Base-by-base conservation (phyloP, 1,140 invertebrate species). In the Olivierus martensii region DNA sequence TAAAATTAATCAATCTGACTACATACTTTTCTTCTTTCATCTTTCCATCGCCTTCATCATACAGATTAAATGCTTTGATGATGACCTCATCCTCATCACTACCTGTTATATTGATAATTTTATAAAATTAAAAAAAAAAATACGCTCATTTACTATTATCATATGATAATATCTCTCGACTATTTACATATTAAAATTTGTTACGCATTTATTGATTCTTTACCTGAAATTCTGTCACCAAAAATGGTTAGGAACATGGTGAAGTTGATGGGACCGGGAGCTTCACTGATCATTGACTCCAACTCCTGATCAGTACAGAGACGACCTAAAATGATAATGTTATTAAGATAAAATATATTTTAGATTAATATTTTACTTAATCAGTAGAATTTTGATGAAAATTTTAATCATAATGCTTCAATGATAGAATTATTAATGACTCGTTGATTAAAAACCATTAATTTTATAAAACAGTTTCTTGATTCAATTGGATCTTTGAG, bases 71-170 rank as follows among this genome's bases (percentile, higher is more conserved):
- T 63, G 92, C 91, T 68, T 83, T 83, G 70, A 89, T 82, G 64
- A 98, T 84, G 62, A 90, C 84, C 49, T 92, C 86, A 67, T 98
- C 93, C 53, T 95, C 89, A 71, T 97, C 93, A 61, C 79, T 74
- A 60, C 77, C 79, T 78, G 46, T 37, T 49, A 45, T 58, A 37
- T 35, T 42, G 48, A 12, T 28, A 28, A n/a, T 18, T 22, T 38
- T 53, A 41, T n/a, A 12, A 12, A 39, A 39, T 39, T 39, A 39
- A 12, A 39, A 39, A 12, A 39, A 17, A 17, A 17, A 39, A 39
- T 39, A 39, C n/a, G n/a, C n/a, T 12, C 12, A 39, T 12, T 12
- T 12, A 39, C 17, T 39, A 12, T 39, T 12, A 12, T 12, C 12
- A 17, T 12, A 39, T 39, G 38, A 39, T 17, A 17, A 39, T 12